phyloP scores from a whole-genome alignment of 1,140 invertebrate species.

The Manduca sexta region DNA sequence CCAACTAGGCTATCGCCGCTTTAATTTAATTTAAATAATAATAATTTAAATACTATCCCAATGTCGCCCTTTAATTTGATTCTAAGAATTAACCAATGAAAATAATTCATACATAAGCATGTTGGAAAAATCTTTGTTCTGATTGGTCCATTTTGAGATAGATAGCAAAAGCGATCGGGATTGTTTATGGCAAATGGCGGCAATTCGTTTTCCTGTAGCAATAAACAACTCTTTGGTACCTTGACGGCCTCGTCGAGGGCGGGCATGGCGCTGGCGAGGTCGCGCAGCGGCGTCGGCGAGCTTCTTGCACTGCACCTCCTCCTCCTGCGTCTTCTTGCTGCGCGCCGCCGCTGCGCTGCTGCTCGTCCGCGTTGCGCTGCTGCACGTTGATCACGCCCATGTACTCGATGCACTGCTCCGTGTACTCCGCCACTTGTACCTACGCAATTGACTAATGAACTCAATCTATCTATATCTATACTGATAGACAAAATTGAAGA shows the following conservation, averaged over 20 bases:
- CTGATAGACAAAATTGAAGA: neutral
- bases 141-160: too few relatives aligned
- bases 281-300: conserved; percentile 85
- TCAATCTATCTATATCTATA: neutral
- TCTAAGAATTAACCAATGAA: too few relatives aligned
- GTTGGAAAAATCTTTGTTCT: too few relatives aligned
- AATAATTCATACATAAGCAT: too few relatives aligned
- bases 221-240: conserved; percentile 73
- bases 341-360: conserved; percentile 79
- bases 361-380: conserved; percentile 85
- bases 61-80: too few relatives aligned
- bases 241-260: conserved; percentile 87
- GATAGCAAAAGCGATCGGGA: conserved; percentile 71
- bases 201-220: conserved; percentile 86
- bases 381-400: conserved; percentile 83
- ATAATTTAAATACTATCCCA: too few relatives aligned
- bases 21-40: too few relatives aligned
- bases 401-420: conserved; percentile 80
- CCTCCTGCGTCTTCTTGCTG: conserved; percentile 82
- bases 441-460: conserved; percentile 11
- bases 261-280: conserved; percentile 88
- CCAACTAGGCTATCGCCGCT: too few relatives aligned
- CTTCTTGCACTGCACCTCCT: conserved; percentile 85
- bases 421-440: conserved; percentile 78
- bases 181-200: conserved; percentile 87